A percentile compares a stretch with the other conserved stretches of the same genome.
Conservation (phyloP, 2,113 vertebrate genomes). For the Phyllostomus hastatus region DNA sequence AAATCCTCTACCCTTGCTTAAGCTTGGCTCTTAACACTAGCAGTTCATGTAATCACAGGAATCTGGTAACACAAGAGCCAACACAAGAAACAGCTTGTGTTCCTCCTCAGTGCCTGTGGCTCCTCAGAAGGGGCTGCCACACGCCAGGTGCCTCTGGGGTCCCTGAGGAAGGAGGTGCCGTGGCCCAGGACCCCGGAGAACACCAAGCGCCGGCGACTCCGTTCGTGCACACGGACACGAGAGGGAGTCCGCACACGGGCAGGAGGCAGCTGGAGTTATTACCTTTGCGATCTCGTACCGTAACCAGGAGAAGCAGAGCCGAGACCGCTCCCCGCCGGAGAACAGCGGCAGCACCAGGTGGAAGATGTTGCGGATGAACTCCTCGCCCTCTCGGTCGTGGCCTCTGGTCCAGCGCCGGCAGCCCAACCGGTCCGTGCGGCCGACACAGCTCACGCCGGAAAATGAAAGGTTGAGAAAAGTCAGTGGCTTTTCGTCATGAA, state of each 20-base stretch:
- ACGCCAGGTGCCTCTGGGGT: rapidly evolving
- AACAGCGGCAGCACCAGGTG: constrained; percentile 83
- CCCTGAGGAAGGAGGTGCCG: not conserved
- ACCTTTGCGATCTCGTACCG: constrained; percentile 95
- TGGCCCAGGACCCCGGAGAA: not conserved
- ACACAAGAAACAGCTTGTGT: not conserved
- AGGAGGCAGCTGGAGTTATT: constrained; percentile 73
- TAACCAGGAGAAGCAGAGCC: constrained; percentile 87
- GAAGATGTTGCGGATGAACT: constrained; percentile 89
- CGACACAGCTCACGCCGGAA: constrained; percentile 84
- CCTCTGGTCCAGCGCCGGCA: constrained; percentile 79
- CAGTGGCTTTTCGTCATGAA: constrained; percentile 81
- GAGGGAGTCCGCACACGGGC: not conserved
- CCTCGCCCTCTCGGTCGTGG: constrained; percentile 89
- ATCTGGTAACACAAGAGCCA: not conserved
- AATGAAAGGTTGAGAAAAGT: constrained; percentile 77
- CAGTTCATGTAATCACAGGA: not conserved
- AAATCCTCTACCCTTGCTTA: not conserved
- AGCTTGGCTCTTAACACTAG: not conserved
- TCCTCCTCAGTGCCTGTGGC: rapidly evolving
- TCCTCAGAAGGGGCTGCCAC: not conserved
- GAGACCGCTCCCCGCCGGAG: constrained; percentile 80
- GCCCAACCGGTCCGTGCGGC: constrained; percentile 84
- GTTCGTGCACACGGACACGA: not conserved
- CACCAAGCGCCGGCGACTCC: not conserved